Evolutionary conservation across 2,113 vertebrate species (phyloP).

Genomic region (Sprattus sprattus): DNA sequence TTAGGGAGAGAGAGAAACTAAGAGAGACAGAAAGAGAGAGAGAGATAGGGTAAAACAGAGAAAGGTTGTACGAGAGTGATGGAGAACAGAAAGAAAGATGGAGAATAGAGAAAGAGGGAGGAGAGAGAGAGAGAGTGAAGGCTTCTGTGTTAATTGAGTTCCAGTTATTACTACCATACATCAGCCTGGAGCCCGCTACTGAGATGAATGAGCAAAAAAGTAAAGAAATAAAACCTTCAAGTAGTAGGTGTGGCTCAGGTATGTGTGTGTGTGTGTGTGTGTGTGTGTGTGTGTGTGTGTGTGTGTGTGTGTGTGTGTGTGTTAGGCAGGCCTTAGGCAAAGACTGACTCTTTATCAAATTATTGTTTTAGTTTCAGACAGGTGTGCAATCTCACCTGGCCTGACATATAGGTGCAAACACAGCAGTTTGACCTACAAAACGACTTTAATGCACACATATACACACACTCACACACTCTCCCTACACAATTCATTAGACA

Average conservation of each 20-base stretch:
- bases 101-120: slow-evolving; percentile 18
- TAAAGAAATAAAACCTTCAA: not conserved
- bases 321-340: no score
- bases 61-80: not conserved
- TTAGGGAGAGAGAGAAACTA: not conserved
- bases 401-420: no score
- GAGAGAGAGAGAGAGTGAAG: slow-evolving; percentile 30
- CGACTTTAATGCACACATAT: no score
- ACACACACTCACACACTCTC: not conserved
- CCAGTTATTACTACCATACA: slow-evolving; percentile 35
- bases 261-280: not conserved
- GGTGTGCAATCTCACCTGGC: not conserved
- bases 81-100: slow-evolving; percentile 13
- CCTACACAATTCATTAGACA: not conserved
- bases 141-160: slow-evolving; percentile 31
- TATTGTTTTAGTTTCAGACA: not conserved
- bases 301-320: not conserved
- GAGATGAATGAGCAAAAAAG: not conserved
- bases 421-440: no score
- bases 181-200: slow-evolving; percentile 23
- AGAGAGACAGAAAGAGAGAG: not conserved
- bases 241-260: not conserved
- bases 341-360: no score
- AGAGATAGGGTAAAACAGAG: slow-evolving; percentile 11
- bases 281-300: not conserved